phyloP scores from a whole-genome alignment of 1,140 invertebrate species.

The Melanaphis sacchari region DNA sequence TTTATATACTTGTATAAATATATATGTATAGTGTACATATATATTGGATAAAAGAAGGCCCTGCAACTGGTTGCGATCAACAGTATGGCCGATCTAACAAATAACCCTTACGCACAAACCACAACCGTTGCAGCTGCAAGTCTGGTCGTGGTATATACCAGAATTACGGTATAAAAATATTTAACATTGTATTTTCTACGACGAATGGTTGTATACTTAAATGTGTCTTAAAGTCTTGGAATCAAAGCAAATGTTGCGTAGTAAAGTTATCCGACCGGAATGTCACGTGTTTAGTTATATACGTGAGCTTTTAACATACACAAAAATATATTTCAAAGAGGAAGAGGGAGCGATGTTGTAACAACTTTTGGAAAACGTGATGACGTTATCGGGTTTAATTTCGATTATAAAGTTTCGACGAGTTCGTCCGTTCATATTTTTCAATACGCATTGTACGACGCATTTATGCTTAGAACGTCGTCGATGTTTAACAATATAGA shows the following conservation, averaged over 20 bases:
- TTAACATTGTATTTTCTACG: not conserved
- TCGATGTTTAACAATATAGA: not conserved
- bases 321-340: not conserved
- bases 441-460: not conserved
- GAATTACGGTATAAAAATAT: not conserved
- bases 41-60: not conserved
- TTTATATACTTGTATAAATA: not conserved
- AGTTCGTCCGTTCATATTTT: not conserved
- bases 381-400: conserved; percentile 25
- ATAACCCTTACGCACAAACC: not conserved
- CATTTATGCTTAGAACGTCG: not conserved
- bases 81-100: not conserved
- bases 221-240: not conserved
- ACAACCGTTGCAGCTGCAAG: not conserved
- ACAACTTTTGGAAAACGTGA: not conserved
- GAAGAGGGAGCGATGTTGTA: not conserved
- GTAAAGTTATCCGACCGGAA: not conserved
- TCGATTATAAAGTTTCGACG: conserved; percentile 35
- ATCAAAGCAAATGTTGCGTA: not conserved
- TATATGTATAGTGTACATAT: not conserved
- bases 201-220: too few species aligned
- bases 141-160: not conserved
- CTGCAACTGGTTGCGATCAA: not conserved
- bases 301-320: not conserved
- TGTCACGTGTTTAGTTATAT: not conserved